Conservation (phyloP, 2,888 invertebrate species). For the Lepidocyrtoides sp. region DNA sequence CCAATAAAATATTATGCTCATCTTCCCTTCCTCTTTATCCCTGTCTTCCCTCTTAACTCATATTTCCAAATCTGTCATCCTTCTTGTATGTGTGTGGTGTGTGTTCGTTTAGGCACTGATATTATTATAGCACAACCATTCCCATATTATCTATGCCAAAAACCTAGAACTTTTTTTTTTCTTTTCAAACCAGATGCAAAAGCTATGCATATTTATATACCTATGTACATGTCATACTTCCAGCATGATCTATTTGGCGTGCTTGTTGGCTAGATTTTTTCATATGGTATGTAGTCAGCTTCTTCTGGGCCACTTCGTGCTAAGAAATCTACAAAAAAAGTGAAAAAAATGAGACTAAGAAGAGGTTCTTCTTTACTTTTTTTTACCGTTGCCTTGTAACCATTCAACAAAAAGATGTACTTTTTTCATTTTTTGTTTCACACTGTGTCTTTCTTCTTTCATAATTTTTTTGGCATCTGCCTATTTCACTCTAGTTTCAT, state of each 20-base stretch:
- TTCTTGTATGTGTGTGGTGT: conserved; percentile 35
- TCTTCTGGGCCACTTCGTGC: not conserved
- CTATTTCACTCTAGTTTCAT: not conserved
- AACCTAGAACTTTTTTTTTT: not conserved
- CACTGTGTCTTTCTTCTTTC: not conserved
- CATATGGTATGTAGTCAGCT: too few species aligned
- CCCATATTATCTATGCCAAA: conserved; percentile 31
- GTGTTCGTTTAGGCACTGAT: conserved; percentile 2
- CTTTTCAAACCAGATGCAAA: not conserved
- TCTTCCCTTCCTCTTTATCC: conserved; percentile 59
- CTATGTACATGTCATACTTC: not conserved
- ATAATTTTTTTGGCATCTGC: conserved; percentile 18
- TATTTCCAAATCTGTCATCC: conserved; percentile 85
- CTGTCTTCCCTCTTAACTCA: conserved; percentile 76
- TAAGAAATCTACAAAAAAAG: not conserved
- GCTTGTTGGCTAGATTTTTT: not conserved
- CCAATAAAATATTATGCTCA: conserved; percentile 71
- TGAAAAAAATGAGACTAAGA: not conserved
- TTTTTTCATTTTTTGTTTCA: not conserved
- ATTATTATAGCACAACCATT: not conserved
- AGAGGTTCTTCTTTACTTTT: not conserved
- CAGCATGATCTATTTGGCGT: not conserved
- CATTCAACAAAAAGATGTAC: not conserved
- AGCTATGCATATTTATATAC: conserved; percentile 18
- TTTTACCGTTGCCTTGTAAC: not conserved